Percentiles rank a stretch among this genome's conserved stretches.
Conservation (phyloP, 2,888 invertebrate genomes). For the Odontocolon sp. region DNA sequence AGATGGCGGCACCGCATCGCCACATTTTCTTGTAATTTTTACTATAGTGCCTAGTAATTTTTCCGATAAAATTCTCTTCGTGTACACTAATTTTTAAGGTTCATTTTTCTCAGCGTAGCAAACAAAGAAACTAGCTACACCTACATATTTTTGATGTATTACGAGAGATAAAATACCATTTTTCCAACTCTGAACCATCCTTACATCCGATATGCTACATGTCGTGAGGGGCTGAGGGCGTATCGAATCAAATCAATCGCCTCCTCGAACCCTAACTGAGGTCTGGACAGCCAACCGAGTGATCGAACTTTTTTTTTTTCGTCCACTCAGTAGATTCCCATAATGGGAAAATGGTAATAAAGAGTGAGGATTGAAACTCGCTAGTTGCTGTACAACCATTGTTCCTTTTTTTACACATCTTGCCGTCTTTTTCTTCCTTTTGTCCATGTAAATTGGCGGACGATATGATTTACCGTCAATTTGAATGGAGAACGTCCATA, state of each 20-base stretch:
- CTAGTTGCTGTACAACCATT: background rate
- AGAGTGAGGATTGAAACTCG: constrained; percentile 48
- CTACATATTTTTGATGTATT: too few species aligned
- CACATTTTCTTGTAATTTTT: too few species aligned
- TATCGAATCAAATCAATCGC: constrained; percentile 38
- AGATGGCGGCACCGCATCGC: too few species aligned
- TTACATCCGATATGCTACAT: constrained; percentile 15
- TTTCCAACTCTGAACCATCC: too few species aligned
- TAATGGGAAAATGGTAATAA: constrained; percentile 61
- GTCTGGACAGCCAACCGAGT: constrained; percentile 12
- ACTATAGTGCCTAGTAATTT: too few species aligned
- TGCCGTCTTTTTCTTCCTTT: constrained; percentile 29
- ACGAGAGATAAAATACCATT: too few species aligned
- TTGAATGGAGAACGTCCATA: constrained; percentile 71
- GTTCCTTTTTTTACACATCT: constrained; percentile 11
- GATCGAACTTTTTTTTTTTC: constrained; percentile 11
- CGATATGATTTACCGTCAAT: constrained; percentile 72
- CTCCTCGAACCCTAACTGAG: constrained; percentile 27
- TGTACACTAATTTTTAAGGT: too few species aligned
- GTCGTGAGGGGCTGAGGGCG: background rate
- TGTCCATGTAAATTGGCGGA: constrained; percentile 68
- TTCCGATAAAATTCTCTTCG: too few species aligned
- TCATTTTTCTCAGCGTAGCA: too few species aligned
- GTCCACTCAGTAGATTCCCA: constrained; percentile 36
- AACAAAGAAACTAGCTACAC: too few species aligned